Conservation (phyloP, 64 coral and sea anemone species). For the Montipora foliosa region DNA sequence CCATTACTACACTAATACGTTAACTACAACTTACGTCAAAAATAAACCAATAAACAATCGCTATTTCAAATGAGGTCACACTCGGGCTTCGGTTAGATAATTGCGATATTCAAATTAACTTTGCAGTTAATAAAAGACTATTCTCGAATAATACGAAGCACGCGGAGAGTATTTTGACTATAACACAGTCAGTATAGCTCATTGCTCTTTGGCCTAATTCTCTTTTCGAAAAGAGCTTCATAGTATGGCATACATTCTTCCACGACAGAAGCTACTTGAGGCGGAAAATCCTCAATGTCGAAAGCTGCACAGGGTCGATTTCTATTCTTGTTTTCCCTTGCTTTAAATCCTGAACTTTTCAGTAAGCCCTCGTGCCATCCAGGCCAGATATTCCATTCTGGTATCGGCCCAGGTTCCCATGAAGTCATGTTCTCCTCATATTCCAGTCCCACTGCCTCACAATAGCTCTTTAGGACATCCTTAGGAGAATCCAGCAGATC, state of each 20-base stretch:
- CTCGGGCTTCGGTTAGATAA: too few species aligned
- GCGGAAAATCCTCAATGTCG: slow-evolving; percentile 23
- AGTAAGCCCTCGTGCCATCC: slow-evolving; percentile 81
- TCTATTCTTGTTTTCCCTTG: slow-evolving; percentile 27
- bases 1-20: too few species aligned
- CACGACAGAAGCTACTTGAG: slow-evolving; percentile 27
- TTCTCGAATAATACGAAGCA: too few species aligned
- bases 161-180: too few species aligned
- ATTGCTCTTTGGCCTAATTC: slow-evolving; percentile 7
- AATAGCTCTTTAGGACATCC: slow-evolving; percentile 81
- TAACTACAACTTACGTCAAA: too few species aligned
- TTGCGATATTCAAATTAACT: too few species aligned
- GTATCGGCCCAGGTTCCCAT: slow-evolving; percentile 76
- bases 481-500: slow-evolving; percentile 85
- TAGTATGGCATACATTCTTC: slow-evolving; percentile 56
- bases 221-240: slow-evolving; percentile 33
- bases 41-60: too few species aligned
- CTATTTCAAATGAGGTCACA: too few species aligned
- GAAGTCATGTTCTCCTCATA: slow-evolving; percentile 82
- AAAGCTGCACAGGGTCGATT: background rate
- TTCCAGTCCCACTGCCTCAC: slow-evolving; percentile 76
- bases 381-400: slow-evolving; percentile 74
- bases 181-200: background rate
- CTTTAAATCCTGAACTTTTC: slow-evolving; percentile 80
- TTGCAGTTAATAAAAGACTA: too few species aligned